Conservation (phyloP, 1,140 invertebrate species). For the Colletes gigas region DNA sequence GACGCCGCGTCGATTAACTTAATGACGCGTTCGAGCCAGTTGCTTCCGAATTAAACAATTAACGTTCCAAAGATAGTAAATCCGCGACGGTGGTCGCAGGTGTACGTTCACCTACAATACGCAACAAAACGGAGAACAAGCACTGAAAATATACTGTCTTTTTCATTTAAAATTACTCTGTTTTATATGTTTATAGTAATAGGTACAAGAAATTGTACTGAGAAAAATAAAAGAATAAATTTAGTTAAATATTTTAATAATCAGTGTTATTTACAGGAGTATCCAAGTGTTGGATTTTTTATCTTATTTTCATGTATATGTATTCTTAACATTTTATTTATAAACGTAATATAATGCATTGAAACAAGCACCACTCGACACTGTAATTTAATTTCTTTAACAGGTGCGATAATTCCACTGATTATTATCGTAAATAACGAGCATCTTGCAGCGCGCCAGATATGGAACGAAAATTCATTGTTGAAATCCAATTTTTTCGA, state of each 20-base stretch:
- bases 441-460: not conserved
- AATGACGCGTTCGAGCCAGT: conserved; percentile 34
- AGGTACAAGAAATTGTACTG: no score
- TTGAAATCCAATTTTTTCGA: not conserved
- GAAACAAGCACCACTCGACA: not conserved
- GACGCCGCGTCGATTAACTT: conserved; percentile 31
- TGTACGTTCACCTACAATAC: not conserved
- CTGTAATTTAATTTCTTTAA: not conserved
- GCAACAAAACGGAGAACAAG: no score
- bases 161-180: no score
- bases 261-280: no score
- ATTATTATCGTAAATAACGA: no score
- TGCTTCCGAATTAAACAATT: conserved; percentile 45
- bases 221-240: no score
- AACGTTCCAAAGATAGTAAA: conserved; percentile 35
- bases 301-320: no score
- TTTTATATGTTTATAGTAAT: no score
- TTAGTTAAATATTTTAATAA: no score
- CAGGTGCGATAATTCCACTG: not conserved
- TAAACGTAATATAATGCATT: not conserved
- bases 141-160: no score
- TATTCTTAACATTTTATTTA: no score
- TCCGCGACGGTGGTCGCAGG: conserved; percentile 1
- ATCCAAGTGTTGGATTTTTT: no score
- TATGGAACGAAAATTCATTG: not conserved